A percentile compares a stretch with the other conserved stretches of the same genome.
phyloP scores from a whole-genome alignment of 2,113 vertebrate species.

The Plotosus lineatus region DNA sequence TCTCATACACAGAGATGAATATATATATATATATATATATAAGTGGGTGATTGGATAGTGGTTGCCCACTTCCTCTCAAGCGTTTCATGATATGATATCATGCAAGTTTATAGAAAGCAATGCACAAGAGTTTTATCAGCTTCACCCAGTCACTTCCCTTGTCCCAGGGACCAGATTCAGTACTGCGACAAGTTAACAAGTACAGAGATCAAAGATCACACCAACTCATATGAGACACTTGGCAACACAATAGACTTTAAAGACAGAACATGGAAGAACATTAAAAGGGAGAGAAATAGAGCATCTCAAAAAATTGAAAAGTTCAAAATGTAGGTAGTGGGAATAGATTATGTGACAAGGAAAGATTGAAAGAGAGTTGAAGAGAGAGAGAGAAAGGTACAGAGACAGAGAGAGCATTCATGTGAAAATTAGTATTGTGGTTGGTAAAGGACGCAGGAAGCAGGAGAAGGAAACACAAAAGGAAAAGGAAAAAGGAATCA shows the following conservation, averaged over 20 bases:
- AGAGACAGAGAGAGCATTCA: neutral
- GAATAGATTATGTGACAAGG: constrained; percentile 34
- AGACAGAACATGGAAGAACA: constrained; percentile 23
- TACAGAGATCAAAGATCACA: constrained; percentile 43
- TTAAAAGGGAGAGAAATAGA: constrained; percentile 17
- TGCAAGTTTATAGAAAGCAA: constrained; percentile 31
- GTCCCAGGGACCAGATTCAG: constrained; percentile 31
- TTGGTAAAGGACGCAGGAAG: constrained; percentile 45
- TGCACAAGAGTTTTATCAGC: constrained; percentile 6
- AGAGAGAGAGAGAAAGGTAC: neutral
- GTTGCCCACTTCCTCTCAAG: constrained; percentile 14
- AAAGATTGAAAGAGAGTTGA: constrained; percentile 11
- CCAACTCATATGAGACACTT: constrained; percentile 28
- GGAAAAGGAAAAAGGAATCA: constrained; percentile 48
- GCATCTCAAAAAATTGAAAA: constrained; percentile 9
- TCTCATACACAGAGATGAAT: too few relatives aligned
- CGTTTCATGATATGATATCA: constrained; percentile 41
- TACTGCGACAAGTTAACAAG: constrained; percentile 28
- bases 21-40: neutral
- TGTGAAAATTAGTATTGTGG: constrained; percentile 36
- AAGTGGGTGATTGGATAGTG: constrained; percentile 22
- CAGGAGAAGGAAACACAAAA: constrained; percentile 52
- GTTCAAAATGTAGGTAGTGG: constrained; percentile 18
- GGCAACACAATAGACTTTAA: constrained; percentile 31
- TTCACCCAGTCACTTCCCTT: constrained; percentile 25